Percentiles rank a stretch among this genome's conserved stretches.
phyloP scores from a whole-genome alignment of 1,140 invertebrate genomes.

The Hypsibius dujardini region DNA sequence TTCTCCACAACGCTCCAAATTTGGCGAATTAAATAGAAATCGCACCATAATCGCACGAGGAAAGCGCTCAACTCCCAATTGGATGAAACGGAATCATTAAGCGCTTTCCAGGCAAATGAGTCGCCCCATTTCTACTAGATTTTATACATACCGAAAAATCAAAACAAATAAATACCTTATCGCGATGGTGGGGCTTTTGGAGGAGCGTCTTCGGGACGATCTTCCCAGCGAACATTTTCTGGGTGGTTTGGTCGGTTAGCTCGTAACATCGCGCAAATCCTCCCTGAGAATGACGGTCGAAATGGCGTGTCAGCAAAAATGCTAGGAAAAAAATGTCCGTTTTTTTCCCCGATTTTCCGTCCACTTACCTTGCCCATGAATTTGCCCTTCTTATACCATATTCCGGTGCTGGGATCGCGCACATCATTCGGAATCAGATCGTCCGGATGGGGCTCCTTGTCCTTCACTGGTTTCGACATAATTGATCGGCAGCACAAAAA shows the following conservation, averaged over 20 bases:
- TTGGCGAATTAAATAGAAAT: too few species aligned
- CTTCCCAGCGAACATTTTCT: constrained; percentile 76
- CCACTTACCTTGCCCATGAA: constrained; percentile 50
- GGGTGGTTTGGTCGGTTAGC: constrained; percentile 56
- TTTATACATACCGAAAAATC: too few species aligned
- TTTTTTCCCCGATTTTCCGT: constrained; percentile 12
- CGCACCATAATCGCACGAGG: too few species aligned
- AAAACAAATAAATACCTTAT: too few species aligned
- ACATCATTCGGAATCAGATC: constrained; percentile 61
- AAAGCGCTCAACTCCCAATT: too few species aligned
- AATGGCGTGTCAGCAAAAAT: constrained; percentile 13
- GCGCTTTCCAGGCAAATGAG: too few species aligned
- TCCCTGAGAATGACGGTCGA: constrained; percentile 48
- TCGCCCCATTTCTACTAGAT: too few species aligned
- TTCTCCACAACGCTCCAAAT: too few species aligned
- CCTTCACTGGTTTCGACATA: constrained; percentile 5
- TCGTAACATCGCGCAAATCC: constrained; percentile 99
- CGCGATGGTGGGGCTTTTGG: constrained; percentile 71
- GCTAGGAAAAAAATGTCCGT: background rate
- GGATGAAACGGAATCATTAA: too few species aligned
- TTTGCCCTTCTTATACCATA: constrained; percentile 59
- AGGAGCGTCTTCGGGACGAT: constrained; percentile 84
- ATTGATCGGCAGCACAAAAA: too few species aligned
- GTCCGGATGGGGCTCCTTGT: background rate
- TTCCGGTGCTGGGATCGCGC: constrained; percentile 49